These are phyloP conservation scores for Halyomorpha halys DNA, from an alignment of 1,140 invertebrate genomes.

Conservation along the genomic window DNA sequence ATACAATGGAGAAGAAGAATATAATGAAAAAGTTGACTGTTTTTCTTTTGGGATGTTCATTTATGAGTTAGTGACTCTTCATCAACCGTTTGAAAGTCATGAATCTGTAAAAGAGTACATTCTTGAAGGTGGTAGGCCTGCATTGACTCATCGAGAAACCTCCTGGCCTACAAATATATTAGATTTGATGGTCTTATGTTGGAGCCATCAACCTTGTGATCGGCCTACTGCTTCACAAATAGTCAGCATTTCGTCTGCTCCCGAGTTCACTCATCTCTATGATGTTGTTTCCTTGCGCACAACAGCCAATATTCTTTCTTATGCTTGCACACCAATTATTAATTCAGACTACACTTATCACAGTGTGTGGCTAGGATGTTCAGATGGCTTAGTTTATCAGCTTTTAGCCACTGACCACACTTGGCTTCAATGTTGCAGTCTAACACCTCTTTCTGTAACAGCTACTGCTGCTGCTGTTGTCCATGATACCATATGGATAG, in stretches of 20 bases:
- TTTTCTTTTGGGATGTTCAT: conserved; percentile 99
- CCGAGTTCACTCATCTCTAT: conserved; percentile 81
- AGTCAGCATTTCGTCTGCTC: conserved; percentile 78
- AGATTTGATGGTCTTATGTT: conserved; percentile 92
- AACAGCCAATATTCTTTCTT: conserved; percentile 45
- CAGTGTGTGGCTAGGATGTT: conserved; percentile 32
- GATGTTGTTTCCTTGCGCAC: conserved; percentile 64
- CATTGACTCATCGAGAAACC: conserved; percentile 68
- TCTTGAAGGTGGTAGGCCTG: conserved; percentile 83
- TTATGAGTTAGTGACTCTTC: conserved; percentile 87
- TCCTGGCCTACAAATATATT: conserved; percentile 82
- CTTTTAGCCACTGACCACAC: conserved; percentile 30
- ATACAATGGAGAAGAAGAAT: conserved; percentile 97
- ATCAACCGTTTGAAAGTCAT: conserved; percentile 89
- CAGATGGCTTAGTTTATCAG: conserved; percentile 31
- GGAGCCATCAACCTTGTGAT: conserved; percentile 77
- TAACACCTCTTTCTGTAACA: conserved; percentile 22
- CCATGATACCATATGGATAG: conserved; percentile 63
- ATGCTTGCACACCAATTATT: conserved; percentile 28
- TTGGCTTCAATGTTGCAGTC: conserved; percentile 32
- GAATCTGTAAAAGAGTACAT: conserved; percentile 94
- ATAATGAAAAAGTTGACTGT: conserved; percentile 97
- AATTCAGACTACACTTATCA: conserved; percentile 25
- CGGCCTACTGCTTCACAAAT: conserved; percentile 88
- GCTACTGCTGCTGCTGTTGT: conserved; percentile 32